Base-by-base conservation (phyloP, 2,888 invertebrate genomes). In the Atherix ibis region DNA sequence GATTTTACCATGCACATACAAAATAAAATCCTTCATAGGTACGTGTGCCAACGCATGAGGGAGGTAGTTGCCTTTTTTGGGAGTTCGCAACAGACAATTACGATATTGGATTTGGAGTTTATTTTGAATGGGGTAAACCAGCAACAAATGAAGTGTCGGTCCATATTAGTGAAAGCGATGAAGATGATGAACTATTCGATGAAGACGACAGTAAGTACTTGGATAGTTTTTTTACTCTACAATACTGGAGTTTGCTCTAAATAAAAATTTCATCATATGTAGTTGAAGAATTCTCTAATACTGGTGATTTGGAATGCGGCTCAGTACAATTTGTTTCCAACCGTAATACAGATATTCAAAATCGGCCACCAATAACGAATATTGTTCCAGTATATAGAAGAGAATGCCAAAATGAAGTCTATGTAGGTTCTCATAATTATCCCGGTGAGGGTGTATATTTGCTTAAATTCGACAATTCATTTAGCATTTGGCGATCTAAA, bases 61-160 rank as follows among this genome's bases (percentile, higher is more conserved):
- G 87, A 48, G 97, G 97, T 0, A 75, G 81, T 2, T 82, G 87
- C 49, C 67, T 99, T 25, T 97, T 92, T 64, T 98, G 97, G 97
- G 98, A 99, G 66, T 99, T 98, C 59, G 94, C 95, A 10, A 97
- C 98, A 0, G 98, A 99, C 58, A 77, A 79, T 54, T 98, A 94
- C 53, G 98, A 99, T 57, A 84, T 99, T 49, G 91, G 82, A 40
- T 99, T 99, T 62, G 98, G 98, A 2, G 75, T 99, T 31, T 94
- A 84, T 60, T 99, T 99, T 58, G 98, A 98, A 64, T 98, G 95
- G 91, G 84, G 81, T 34, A 88, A 82, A 56, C 75, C 88, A 2
- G 73, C 81, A 1, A 79, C 80, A 27, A 82, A 71, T 26, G 85
- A 84, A 56, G 57, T 64, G 2, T 91, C 94, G 0, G 87, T 98